A percentile compares a stretch with the other conserved stretches of the same genome.
Conservation (phyloP, 2,797 vertebrate species). For the Petrocephalus sullivani region DNA sequence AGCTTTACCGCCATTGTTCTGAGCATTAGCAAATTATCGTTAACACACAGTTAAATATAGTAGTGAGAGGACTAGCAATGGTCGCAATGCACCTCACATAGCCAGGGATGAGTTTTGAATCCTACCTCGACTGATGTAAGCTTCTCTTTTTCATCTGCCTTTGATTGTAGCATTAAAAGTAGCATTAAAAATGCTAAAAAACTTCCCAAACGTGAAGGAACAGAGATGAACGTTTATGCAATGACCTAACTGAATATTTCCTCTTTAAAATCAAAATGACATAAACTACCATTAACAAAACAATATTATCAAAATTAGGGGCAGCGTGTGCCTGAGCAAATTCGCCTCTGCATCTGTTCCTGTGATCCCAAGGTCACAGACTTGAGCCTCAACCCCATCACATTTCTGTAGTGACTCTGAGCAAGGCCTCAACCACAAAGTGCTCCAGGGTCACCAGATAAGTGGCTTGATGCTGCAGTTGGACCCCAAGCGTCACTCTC, state of each 20-base stretch:
- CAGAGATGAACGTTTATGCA: neutral
- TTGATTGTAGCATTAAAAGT: neutral
- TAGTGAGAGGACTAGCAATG: neutral
- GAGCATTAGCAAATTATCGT: neutral
- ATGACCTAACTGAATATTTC: neutral
- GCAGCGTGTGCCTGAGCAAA: no score
- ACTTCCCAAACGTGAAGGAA: no score
- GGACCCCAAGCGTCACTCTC: no score
- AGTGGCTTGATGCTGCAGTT: no score
- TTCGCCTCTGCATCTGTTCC: no score
- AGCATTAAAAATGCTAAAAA: no score
- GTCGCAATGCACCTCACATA: neutral
- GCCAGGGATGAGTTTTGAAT: neutral
- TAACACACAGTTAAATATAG: neutral
- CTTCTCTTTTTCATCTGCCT: neutral
- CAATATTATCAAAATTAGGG: no score
- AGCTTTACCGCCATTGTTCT: neutral
- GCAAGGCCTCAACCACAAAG: no score
- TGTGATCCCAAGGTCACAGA: no score
- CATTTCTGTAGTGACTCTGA: no score
- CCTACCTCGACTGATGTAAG: neutral
- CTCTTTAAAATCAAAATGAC: neutral
- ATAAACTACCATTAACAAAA: neutral
- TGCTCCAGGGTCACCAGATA: no score
- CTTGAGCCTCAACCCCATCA: no score